Evolutionary conservation across 2,113 vertebrate genomes (phyloP), one percentile per base, ranked within the genome.

Genomic region (Otolemur garnettii): DNA sequence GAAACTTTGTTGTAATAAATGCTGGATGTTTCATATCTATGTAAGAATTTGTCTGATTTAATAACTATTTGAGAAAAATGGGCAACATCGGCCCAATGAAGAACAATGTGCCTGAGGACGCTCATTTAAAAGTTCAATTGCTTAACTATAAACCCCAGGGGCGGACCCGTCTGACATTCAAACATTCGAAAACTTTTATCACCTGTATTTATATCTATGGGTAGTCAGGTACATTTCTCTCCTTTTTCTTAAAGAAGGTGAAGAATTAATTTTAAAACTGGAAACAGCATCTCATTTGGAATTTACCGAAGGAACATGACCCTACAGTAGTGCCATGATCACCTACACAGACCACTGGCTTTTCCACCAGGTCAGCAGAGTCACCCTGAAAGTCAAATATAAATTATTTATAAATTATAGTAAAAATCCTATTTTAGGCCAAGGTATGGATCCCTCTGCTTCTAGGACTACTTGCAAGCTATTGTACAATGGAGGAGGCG

Each of bases 21-120:
- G 96, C 77, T 96, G 80, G 94, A 94, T 97, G 97, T 85, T 97
- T 97, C 95, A 97, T 79, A 92, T 85, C 71, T 97, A 97, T 89
- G 93, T 95, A 96, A 97, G 97, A 96, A 96, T 83, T 96, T 95
- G 94, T 94, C 75, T 86, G 82, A 96, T 95, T 95, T 87, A 96
- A 84, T 66, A 97, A 94, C 93, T 96, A 74, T 12, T 92, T 93
- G 80, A 96, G 92, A 97, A 93, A 94, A 98, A 96, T 22, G 96
- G 97, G 97, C 96, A 93, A 95, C 96, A 89, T 89, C 42, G 95
- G 96, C 96, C 94, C 95, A 96, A 7, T 96, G 96, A 96, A 94
- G 96, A 97, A 89, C 96, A 94, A 96, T 96, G 95, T 97, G 96
- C 97, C 97, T 95, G 35, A 57, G 72, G 55, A 77, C 81, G 7